Percentiles rank a stretch among this genome's conserved stretches.
These are phyloP conservation scores for Hemicentrotus pulcherrimus DNA, from an alignment of 35 echinoderm and acorn worm species.

Conservation along the genomic window DNA sequence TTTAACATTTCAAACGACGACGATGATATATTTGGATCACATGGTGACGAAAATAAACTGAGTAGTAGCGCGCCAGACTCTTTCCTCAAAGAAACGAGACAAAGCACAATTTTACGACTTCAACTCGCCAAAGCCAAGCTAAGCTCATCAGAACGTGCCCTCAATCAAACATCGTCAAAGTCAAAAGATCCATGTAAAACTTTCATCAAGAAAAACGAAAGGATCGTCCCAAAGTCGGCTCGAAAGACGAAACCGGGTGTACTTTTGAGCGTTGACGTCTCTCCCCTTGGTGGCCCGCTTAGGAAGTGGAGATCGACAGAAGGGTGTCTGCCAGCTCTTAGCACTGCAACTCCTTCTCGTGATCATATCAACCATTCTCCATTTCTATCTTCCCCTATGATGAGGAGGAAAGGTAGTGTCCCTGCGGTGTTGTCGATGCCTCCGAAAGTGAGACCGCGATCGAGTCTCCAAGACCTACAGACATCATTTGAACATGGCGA, in stretches of 20 bases:
- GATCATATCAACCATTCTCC: background rate
- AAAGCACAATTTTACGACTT: background rate
- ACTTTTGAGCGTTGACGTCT: background rate
- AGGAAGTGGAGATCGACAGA: background rate
- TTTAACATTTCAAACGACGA: background rate
- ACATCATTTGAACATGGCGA: background rate
- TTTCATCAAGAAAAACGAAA: background rate
- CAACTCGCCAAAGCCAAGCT: background rate
- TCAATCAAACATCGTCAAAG: background rate
- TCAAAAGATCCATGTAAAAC: background rate
- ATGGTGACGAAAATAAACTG: background rate
- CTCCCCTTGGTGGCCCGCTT: background rate
- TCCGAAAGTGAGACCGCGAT: background rate
- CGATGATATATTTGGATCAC: background rate
- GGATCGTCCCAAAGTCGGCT: background rate
- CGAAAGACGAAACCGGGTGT: background rate
- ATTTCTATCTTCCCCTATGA: background rate
- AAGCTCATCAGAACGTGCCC: background rate
- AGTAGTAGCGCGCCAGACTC: background rate
- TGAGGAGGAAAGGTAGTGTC: background rate
- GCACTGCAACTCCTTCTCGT: background rate
- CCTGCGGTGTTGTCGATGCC: background rate
- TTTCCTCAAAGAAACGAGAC: background rate
- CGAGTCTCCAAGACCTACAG: background rate
- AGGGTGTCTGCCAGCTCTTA: background rate